phyloP scores from a whole-genome alignment of 2,113 vertebrate species.

The Aramus guarauna region DNA sequence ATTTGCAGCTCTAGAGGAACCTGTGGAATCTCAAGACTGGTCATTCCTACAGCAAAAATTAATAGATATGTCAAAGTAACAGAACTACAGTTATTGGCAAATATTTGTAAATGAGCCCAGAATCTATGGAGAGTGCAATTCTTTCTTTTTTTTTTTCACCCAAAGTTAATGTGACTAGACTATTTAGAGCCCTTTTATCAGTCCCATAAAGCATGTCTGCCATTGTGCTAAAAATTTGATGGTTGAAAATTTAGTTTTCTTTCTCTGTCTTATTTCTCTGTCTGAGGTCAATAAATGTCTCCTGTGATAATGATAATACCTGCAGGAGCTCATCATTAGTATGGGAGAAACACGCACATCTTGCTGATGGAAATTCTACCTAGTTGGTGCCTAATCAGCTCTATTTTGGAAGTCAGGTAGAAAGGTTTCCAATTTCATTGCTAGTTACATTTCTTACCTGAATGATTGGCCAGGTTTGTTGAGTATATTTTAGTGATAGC shows the following conservation, averaged over 20 bases:
- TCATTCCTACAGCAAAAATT: neutral
- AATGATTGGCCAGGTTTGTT: neutral
- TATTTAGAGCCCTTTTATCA: neutral
- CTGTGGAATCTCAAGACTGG: neutral
- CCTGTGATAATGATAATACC: neutral
- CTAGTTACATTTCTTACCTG: neutral
- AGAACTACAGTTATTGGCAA: neutral
- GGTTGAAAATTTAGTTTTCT: neutral
- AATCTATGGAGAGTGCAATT: neutral
- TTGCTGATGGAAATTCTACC: neutral
- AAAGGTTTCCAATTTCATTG: neutral
- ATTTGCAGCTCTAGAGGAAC: neutral
- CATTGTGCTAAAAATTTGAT: neutral
- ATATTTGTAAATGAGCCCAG: neutral
- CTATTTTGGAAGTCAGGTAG: neutral
- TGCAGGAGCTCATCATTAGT: neutral
- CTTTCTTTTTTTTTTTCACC: rapidly evolving
- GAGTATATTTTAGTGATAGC: neutral
- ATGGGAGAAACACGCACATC: neutral
- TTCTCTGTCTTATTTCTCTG: neutral
- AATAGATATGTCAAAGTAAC: neutral
- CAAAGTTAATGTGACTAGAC: neutral
- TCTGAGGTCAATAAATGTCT: neutral
- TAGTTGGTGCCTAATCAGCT: neutral
- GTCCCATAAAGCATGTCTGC: neutral